These are phyloP conservation scores for Hormiphora californensis DNA, from an alignment of 37 sponge, comb jelly and placozoan species.

Conservation along the genomic window DNA sequence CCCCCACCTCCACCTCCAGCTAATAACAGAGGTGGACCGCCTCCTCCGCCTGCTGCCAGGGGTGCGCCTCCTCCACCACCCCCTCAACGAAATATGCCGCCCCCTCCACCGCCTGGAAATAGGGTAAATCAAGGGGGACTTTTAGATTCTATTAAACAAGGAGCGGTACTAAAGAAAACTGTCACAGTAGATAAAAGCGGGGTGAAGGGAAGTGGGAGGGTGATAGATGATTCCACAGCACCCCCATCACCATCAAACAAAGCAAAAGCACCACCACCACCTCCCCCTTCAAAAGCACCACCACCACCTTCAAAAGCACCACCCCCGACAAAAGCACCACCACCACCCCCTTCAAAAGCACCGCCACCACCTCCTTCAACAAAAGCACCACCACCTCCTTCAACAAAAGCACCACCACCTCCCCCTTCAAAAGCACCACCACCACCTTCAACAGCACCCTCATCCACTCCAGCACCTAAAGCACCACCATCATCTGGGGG, in stretches of 20 bases:
- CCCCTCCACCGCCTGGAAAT: no score
- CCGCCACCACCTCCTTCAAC: background rate
- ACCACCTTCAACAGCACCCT: background rate
- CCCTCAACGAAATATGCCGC: background rate
- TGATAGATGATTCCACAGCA: no score
- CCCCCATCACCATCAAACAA: no score
- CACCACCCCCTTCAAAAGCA: background rate
- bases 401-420: background rate
- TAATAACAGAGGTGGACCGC: background rate
- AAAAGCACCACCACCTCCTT: no score
- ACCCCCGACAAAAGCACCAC: background rate
- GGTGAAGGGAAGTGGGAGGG: no score
- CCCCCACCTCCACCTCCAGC: constrained; percentile 19
- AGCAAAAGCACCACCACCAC: background rate
- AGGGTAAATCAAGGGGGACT: no score
- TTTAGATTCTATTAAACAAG: no score
- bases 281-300: background rate
- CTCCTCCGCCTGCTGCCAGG: background rate
- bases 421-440: background rate
- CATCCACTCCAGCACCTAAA: constrained; percentile 7
- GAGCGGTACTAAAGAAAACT: no score
- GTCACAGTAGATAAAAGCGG: no score
- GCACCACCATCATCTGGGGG: no score
- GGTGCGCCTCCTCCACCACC: constrained; percentile 25
- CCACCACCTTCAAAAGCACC: no score